Evolutionary conservation across 1,140 invertebrate species (phyloP).

Genomic region (Drosophila mayri): DNA sequence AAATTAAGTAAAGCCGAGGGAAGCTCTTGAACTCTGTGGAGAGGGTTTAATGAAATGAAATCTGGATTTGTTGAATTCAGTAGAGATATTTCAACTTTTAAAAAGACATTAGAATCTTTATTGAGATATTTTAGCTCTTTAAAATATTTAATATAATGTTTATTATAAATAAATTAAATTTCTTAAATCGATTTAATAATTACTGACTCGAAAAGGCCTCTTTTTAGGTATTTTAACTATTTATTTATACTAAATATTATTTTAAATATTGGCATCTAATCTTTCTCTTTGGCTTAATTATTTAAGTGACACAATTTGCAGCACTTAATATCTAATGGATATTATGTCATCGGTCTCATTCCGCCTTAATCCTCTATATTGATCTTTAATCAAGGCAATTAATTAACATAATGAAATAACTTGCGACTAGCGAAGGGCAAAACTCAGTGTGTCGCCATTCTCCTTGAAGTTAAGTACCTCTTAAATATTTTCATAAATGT

Average conservation of each 20-base stretch:
- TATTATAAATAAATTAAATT: no score
- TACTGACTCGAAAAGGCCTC: no score
- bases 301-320: constrained; percentile 1
- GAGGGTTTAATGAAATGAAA: background rate
- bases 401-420: constrained; percentile 67
- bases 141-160: no score
- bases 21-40: background rate
- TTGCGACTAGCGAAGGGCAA: constrained; percentile 25
- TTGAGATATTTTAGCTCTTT: no score
- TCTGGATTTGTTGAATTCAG: background rate
- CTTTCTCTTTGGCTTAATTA: background rate
- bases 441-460: constrained; percentile 15
- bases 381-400: constrained; percentile 71
- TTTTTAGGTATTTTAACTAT: no score
- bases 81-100: background rate
- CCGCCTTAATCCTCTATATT: constrained; percentile 41
- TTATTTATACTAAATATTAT: background rate
- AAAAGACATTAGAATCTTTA: background rate
- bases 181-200: no score
- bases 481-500: background rate
- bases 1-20: background rate
- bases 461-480: constrained; percentile 4
- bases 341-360: constrained; percentile 15
- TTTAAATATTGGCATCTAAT: background rate
- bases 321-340: background rate